Evolutionary conservation across 35 echinoderm and acorn worm genomes (phyloP), one percentile per base, ranked within the genome.

Genomic region (Ophiothrix spiculata): DNA sequence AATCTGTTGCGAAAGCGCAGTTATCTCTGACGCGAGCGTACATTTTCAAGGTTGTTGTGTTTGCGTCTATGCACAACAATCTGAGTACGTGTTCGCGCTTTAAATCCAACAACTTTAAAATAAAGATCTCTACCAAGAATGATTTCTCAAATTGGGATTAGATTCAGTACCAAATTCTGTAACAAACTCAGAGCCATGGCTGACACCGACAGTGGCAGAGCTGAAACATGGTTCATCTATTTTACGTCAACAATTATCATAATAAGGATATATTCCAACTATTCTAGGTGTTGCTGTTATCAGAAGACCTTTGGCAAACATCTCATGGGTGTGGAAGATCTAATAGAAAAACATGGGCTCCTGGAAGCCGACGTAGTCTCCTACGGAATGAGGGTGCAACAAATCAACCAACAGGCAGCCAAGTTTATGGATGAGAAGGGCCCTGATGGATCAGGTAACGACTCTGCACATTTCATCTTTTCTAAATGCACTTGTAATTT

Each of bases 251-350:
- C 45, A 54, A 21, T 54, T 11, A 54, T 54, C 45, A 54, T 8
- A 54, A 54, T 21, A 54, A 54, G 45, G 8, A 54, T 54, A 54
- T 54, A 8, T 54, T 21, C 8, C 45, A 11, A 82, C 1, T 33
- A 0, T 17, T 80, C 19, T 42, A 97, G 92, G 77, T 94, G 33
- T 87, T 91, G 10, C 80, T 98, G 76, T 76, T 99, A 38, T 99
- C 96, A 25, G 96, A 99, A 49, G 96, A 99, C 79, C n/a, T 94
- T 93, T 33, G 96, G 96, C 45, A 94, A 94, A 46, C 96, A 99
- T 94, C 79, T 99, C 41, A 99, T 99, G 92, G 96, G 92, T 49
- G 96, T 99, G 19, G 96, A 99, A 79, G 96, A 99, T 80, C 81
- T 99, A 19, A 33, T 99, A 36, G 85, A 99, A 89, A 99, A 99